Conservation (phyloP, 1,140 invertebrate species). For the Mylabris phalerata region DNA sequence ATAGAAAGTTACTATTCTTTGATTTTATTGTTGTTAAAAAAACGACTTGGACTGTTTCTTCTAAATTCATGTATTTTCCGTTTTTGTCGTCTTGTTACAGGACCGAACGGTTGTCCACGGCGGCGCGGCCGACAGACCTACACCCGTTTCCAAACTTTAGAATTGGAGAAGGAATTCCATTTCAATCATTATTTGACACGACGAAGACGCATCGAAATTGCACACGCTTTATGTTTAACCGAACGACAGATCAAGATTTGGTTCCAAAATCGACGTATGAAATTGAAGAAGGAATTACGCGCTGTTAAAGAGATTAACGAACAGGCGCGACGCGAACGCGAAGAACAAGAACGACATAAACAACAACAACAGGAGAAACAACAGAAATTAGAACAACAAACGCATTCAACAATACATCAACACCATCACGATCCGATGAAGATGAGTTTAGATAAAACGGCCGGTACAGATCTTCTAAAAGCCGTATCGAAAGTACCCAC, state of each 20-base stretch:
- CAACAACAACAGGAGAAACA: conserved; percentile 82
- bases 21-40: conserved; percentile 1
- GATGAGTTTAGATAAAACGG: conserved; percentile 43
- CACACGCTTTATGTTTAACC: conserved; percentile 90
- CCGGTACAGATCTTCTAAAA: conserved; percentile 39
- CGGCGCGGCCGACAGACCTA: conserved; percentile 92
- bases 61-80: no score
- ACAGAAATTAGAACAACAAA: conserved; percentile 51
- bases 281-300: conserved; percentile 91
- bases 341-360: conserved; percentile 86
- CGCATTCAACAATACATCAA: conserved; percentile 48
- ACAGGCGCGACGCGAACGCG: conserved; percentile 80
- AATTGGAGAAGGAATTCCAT: conserved; percentile 97
- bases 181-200: conserved; percentile 96
- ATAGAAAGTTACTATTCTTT: conserved; percentile 19
- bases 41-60: no score
- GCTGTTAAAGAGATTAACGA: conserved; percentile 94
- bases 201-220: conserved; percentile 92
- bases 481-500: conserved; percentile 44
- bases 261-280: conserved; percentile 97
- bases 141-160: conserved; percentile 89
- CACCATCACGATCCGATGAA: conserved; percentile 53
- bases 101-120: conserved; percentile 92
- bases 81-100: conserved; percentile 52
- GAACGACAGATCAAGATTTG: conserved; percentile 97